These are phyloP conservation scores for Mythimna lalbum DNA, from an alignment of 2,888 invertebrate genomes.

Conservation along the genomic window DNA sequence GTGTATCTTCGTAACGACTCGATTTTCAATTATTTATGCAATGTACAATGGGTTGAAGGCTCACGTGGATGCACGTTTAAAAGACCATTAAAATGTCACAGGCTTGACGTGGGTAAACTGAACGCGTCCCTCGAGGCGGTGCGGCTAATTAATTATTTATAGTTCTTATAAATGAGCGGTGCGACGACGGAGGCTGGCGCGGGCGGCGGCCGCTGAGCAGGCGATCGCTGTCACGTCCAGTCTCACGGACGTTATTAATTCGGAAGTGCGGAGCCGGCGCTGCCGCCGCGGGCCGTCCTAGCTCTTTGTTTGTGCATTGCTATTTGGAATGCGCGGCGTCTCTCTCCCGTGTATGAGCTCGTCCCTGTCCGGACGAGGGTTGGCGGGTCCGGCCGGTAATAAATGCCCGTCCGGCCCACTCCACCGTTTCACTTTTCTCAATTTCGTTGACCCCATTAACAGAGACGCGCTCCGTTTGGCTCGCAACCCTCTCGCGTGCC, in stretches of 20 bases:
- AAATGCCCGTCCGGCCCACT: conserved; percentile 79
- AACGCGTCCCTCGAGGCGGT: conserved; percentile 73
- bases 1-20: conserved; percentile 61
- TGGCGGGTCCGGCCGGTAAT: conserved; percentile 74
- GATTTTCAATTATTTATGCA: conserved; percentile 77
- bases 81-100: conserved; percentile 88
- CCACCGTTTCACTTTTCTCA: conserved; percentile 86
- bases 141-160: conserved; percentile 85
- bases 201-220: conserved; percentile 55
- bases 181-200: conserved; percentile 34
- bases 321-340: conserved; percentile 66
- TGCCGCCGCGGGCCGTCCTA: conserved; percentile 54
- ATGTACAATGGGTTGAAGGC: conserved; percentile 73
- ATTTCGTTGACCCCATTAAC: conserved; percentile 87
- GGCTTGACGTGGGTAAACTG: conserved; percentile 81
- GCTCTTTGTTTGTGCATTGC: conserved; percentile 66
- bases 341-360: conserved; percentile 58
- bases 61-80: conserved; percentile 81
- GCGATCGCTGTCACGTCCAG: conserved; percentile 69
- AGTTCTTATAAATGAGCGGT: conserved; percentile 77
- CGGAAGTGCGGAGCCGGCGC: conserved; percentile 60
- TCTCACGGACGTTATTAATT: conserved; percentile 79
- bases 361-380: conserved; percentile 69
- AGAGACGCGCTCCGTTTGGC: conserved; percentile 80
- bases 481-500: conserved; percentile 78